Evolutionary conservation across 1,140 invertebrate genomes (phyloP), one percentile per base, ranked within the genome.

Genomic region (Drosophila pachea): DNA sequence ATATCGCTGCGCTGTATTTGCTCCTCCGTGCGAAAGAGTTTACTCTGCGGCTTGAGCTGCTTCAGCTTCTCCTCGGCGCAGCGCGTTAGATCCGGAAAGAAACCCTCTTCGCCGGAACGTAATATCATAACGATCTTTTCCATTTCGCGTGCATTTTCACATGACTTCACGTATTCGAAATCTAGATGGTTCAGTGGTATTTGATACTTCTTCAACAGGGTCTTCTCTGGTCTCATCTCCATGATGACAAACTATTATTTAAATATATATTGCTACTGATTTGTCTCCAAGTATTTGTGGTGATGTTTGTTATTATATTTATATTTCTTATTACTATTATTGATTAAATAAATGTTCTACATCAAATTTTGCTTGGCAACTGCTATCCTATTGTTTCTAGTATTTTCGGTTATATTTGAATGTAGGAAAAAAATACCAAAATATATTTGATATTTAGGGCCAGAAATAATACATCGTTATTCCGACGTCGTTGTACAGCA

Each of bases 71-170:
- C 84, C 86, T 93, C 93, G 2, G 92, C 90, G 69, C 87, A 90
- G 36, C 86, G 90, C 0, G 89, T 88, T 35, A 94, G 88, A 60
- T 93, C 91, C 6, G 93, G 93, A 89, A 90, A 94, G 61, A 87
- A 83, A 2, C 94, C 94, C 90, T 94, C 94, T 87, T 94, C 92
- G n/a, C 93, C 93, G 35, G 93, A 94, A 63, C 91, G 89, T 12
- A 94, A 79, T 38, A 94, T 91, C 47, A 89, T 86, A 5, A 93
- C 73, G 16, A 94, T 93, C 71, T 89, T 91, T 78, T 94, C 93
- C 55, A 94, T 74, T 86, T 92, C 91, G 49, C 90, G 91, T 0
- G 75, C 81, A 81, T 93, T 87, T 14, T 63, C 82, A 55, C 93
- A 93, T 16, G 86, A 87, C 7, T 90, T 78, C 31, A 94, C 89